These are phyloP conservation scores for Papilio protenor DNA, from an alignment of 2,888 invertebrate species.

Conservation along the genomic window DNA sequence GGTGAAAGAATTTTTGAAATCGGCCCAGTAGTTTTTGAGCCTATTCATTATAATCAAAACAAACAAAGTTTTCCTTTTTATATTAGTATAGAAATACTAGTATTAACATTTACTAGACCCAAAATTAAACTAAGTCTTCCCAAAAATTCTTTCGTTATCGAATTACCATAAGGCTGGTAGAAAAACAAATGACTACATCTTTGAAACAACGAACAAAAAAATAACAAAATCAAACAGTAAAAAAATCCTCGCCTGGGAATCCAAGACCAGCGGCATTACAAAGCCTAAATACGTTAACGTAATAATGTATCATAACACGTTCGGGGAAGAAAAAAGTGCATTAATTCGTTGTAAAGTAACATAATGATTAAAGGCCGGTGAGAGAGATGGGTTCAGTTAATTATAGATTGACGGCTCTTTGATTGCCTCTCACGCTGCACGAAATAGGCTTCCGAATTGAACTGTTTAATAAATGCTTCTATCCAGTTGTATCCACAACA, in stretches of 20 bases:
- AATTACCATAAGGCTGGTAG: background rate
- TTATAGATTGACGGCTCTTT: constrained; percentile 61
- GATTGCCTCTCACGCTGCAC: constrained; percentile 55
- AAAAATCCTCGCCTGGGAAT: background rate
- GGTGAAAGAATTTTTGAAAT: too few species aligned
- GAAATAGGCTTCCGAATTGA: constrained; percentile 40
- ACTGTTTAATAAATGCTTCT: constrained; percentile 11
- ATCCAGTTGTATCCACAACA: background rate
- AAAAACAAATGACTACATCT: background rate
- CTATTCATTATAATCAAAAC: too few species aligned
- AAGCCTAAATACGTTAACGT: constrained; percentile 7
- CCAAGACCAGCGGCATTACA: constrained; percentile 11
- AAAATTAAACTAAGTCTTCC: background rate
- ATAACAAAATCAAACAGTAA: background rate
- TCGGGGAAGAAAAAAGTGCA: constrained; percentile 24
- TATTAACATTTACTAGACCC: background rate
- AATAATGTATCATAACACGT: constrained; percentile 28
- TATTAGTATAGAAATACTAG: too few species aligned
- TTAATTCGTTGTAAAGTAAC: constrained; percentile 34
- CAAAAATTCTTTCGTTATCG: too few species aligned
- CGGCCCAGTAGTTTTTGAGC: too few species aligned
- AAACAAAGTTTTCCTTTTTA: too few species aligned
- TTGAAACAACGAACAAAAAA: background rate
- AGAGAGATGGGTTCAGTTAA: constrained; percentile 55
- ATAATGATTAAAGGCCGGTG: constrained; percentile 9